phyloP scores from a whole-genome alignment of 2,797 vertebrate species.

The Chelonia mydas region DNA sequence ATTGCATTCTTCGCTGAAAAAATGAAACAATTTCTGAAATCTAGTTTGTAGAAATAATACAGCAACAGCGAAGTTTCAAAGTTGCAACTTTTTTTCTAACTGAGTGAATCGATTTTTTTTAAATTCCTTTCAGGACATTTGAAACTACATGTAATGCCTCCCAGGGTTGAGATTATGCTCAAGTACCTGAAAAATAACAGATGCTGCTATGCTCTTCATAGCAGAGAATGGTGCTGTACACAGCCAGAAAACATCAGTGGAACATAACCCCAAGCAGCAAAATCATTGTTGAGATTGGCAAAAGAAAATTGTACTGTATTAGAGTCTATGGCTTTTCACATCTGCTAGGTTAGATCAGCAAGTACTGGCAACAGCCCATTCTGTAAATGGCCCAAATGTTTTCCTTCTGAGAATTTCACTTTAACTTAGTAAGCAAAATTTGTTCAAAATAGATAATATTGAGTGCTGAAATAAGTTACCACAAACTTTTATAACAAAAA shows the following conservation, averaged over 20 bases:
- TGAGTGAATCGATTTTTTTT: neutral
- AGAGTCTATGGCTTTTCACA: conserved; percentile 74
- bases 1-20: neutral
- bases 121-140: conserved; percentile 57
- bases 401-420: conserved; percentile 56
- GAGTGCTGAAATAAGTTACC: conserved; percentile 25
- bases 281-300: conserved; percentile 74
- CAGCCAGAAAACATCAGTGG: conserved; percentile 61
- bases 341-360: conserved; percentile 68
- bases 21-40: neutral
- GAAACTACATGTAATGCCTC: conserved; percentile 65
- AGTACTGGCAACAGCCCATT: conserved; percentile 58
- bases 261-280: conserved; percentile 66
- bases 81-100: neutral
- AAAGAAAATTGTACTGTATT: conserved; percentile 72
- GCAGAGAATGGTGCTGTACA: conserved; percentile 38
- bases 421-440: conserved; percentile 64
- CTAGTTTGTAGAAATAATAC: conserved; percentile 5
- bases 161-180: conserved; percentile 71
- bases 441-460: conserved; percentile 2
- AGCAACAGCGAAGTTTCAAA: conserved; percentile 22
- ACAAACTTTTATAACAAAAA: conserved; percentile 19
- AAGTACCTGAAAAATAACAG: conserved; percentile 78
- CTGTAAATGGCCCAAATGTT: conserved; percentile 62
- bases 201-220: conserved; percentile 65